These are phyloP conservation scores for Tholera decimalis DNA, from an alignment of 2,888 invertebrate species.

Conservation along the genomic window DNA sequence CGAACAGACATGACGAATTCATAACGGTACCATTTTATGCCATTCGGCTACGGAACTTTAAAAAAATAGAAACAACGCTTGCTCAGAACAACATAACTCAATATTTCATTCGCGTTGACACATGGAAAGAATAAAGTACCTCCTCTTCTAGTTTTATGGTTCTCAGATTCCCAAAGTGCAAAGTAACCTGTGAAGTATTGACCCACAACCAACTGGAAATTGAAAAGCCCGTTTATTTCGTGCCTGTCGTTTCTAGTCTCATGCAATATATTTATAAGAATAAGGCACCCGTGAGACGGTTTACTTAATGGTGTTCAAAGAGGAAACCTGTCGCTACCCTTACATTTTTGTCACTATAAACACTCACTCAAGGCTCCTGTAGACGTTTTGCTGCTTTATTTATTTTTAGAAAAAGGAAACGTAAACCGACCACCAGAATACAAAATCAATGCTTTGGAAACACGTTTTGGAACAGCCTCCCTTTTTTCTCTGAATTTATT, in stretches of 20 bases:
- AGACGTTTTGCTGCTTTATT: conserved; percentile 30
- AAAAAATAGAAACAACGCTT: conserved; percentile 12
- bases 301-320: conserved; percentile 45
- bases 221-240: conserved; percentile 16
- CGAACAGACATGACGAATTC: too few relatives aligned
- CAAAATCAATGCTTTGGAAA: neutral
- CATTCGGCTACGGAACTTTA: too few relatives aligned
- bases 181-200: conserved; percentile 31
- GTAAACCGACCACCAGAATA: neutral
- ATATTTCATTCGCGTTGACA: conserved; percentile 17
- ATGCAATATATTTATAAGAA: conserved; percentile 38
- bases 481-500: neutral
- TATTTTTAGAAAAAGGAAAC: conserved; percentile 13
- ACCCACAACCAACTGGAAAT: conserved; percentile 13
- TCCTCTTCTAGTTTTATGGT: conserved; percentile 4
- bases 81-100: conserved; percentile 4
- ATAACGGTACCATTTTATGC: too few relatives aligned
- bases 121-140: conserved; percentile 14
- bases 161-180: conserved; percentile 8
- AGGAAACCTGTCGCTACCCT: conserved; percentile 31
- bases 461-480: neutral
- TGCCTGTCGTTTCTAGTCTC: conserved; percentile 12
- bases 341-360: conserved; percentile 54
- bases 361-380: conserved; percentile 30
- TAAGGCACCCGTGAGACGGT: conserved; percentile 13